Evolutionary conservation across 92 coral and sea anemone genomes (phyloP).

Genomic region (Blastomussa wellsi): DNA sequence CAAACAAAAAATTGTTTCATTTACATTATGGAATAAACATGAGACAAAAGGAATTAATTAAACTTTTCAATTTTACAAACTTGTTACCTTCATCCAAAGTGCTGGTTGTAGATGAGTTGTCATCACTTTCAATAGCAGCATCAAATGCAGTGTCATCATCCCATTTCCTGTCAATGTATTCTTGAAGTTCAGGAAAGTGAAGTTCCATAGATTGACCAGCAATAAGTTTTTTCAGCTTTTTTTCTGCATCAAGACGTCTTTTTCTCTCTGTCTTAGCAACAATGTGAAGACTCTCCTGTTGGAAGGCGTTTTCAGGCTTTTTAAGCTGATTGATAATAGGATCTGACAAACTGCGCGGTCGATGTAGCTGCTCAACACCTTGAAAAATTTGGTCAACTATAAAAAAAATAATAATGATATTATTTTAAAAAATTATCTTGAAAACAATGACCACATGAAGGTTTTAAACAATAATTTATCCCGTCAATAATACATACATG

Average conservation of each 20-base stretch:
- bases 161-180: not conserved
- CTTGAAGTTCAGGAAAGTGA: not conserved
- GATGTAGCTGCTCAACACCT: constrained; percentile 1
- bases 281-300: constrained; percentile 42
- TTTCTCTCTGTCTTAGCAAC: constrained; percentile 32
- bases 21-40: not conserved
- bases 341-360: constrained; percentile 48
- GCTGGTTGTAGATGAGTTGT: constrained; percentile 31
- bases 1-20: not conserved
- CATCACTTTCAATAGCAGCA: constrained; percentile 25
- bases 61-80: too few species aligned
- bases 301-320: not conserved
- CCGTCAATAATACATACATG: too few species aligned
- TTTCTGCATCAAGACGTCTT: constrained; percentile 18
- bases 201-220: constrained; percentile 10
- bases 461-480: too few species aligned
- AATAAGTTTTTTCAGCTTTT: not conserved
- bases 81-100: constrained; percentile 43
- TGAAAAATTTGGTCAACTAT: constrained; percentile 22
- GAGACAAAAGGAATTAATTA: not conserved
- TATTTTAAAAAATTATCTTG: not conserved
- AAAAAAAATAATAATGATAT: not conserved
- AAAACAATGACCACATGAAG: not conserved
- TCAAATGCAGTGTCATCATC: not conserved
- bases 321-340: not conserved